These are phyloP conservation scores for Gymnopithys bicolor DNA, from an alignment of 2,797 vertebrate genomes.

Conservation along the genomic window DNA sequence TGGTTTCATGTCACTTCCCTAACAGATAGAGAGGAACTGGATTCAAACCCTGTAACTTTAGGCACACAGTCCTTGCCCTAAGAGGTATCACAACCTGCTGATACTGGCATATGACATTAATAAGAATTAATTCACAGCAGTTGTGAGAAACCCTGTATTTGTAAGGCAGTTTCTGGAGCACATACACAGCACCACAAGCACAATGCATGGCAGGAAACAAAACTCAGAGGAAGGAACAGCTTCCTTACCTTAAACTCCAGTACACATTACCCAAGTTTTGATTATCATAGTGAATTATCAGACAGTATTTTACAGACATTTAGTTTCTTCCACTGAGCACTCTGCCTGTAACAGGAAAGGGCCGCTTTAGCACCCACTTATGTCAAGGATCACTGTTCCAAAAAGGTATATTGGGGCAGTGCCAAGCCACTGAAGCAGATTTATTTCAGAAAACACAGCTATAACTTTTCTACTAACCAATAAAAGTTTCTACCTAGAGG, in stretches of 20 bases:
- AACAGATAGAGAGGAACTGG: neutral
- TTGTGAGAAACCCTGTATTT: fast-evolving
- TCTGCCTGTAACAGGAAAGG: neutral
- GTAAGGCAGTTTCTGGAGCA: neutral
- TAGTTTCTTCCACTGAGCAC: neutral
- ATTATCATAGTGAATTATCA: neutral
- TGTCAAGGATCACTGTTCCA: neutral
- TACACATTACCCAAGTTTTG: neutral
- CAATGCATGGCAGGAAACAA: fast-evolving
- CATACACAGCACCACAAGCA: neutral
- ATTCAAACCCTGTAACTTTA: neutral
- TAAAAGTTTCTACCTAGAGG: neutral
- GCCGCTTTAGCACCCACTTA: neutral
- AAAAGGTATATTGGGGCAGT: neutral
- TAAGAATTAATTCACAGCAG: neutral
- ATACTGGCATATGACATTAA: neutral
- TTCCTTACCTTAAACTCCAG: neutral
- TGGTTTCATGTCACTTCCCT: neutral
- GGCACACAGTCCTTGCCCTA: neutral
- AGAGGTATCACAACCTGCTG: neutral
- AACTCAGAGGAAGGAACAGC: neutral
- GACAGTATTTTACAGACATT: neutral
- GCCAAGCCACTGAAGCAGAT: neutral
- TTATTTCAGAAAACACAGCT: neutral
- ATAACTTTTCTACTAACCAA: neutral